Percentiles rank a stretch among this genome's conserved stretches.
These are phyloP conservation scores for Urosaurus nigricauda DNA, from an alignment of 2,797 vertebrate genomes.

Conservation along the genomic window DNA sequence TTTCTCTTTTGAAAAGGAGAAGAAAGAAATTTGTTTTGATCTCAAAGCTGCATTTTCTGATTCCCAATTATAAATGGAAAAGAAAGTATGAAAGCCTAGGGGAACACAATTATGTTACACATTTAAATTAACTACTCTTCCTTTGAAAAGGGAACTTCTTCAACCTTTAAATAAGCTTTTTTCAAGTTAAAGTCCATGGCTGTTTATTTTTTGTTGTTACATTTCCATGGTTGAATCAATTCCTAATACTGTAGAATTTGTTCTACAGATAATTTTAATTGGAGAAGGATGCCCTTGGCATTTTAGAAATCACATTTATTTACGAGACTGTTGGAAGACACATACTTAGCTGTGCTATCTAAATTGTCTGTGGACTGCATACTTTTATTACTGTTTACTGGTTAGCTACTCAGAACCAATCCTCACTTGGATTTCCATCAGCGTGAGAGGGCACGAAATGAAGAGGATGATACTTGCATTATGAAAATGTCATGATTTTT, in stretches of 20 bases:
- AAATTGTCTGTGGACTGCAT: neutral
- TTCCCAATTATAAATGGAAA: conserved; percentile 52
- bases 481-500: neutral
- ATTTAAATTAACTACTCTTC: conserved; percentile 51
- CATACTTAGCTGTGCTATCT: conserved; percentile 50
- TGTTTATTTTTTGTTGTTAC: conserved; percentile 64
- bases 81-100: conserved; percentile 42
- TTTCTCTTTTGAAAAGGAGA: conserved; percentile 55
- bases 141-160: conserved; percentile 60
- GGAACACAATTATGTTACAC: conserved; percentile 25
- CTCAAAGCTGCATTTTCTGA: conserved; percentile 57
- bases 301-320: conserved; percentile 75
- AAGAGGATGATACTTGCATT: neutral
- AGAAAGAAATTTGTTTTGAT: conserved; percentile 60
- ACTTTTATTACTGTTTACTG: conserved; percentile 30
- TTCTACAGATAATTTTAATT: conserved; percentile 74
- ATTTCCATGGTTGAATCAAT: conserved; percentile 57
- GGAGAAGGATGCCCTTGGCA: conserved; percentile 67
- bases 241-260: conserved; percentile 61
- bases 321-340: conserved; percentile 69
- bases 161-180: conserved; percentile 60
- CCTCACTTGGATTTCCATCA: neutral
- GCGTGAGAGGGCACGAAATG: neutral
- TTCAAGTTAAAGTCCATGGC: conserved; percentile 31
- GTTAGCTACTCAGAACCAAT: neutral